phyloP scores from a whole-genome alignment of 2,888 invertebrate species.

The Tenthredo mesomela region DNA sequence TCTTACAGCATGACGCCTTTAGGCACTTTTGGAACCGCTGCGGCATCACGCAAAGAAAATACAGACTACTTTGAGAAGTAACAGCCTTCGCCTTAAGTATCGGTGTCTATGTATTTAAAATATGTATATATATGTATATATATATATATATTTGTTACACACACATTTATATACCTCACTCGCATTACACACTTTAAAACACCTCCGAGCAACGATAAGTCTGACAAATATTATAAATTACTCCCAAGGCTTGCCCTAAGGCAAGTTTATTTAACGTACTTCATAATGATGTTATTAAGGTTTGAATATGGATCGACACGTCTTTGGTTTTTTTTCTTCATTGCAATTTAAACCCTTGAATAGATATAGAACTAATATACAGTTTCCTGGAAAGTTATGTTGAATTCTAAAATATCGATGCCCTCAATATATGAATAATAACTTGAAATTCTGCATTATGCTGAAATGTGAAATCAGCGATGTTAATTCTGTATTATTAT shows the following conservation, averaged over 20 bases:
- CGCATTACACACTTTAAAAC: slow-evolving; percentile 1
- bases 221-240: slow-evolving; percentile 37
- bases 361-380: neutral
- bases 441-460: neutral
- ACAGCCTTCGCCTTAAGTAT: slow-evolving; percentile 12
- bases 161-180: neutral
- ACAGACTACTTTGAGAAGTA: slow-evolving; percentile 27
- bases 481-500: neutral
- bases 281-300: neutral
- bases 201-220: slow-evolving; percentile 27
- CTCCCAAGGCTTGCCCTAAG: neutral
- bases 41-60: slow-evolving; percentile 25
- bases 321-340: neutral
- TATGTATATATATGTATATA: neutral
- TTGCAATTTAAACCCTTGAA: neutral
- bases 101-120: neutral
- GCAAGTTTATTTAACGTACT: slow-evolving; percentile 2
- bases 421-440: too few relatives aligned
- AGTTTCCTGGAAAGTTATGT: neutral
- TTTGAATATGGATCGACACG: neutral
- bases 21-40: neutral
- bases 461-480: neutral
- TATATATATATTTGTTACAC: neutral
- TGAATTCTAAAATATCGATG: neutral
- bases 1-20: slow-evolving; percentile 11